Base-by-base conservation (phyloP, 2,113 vertebrate species). In the Hiodon tergisus region DNA sequence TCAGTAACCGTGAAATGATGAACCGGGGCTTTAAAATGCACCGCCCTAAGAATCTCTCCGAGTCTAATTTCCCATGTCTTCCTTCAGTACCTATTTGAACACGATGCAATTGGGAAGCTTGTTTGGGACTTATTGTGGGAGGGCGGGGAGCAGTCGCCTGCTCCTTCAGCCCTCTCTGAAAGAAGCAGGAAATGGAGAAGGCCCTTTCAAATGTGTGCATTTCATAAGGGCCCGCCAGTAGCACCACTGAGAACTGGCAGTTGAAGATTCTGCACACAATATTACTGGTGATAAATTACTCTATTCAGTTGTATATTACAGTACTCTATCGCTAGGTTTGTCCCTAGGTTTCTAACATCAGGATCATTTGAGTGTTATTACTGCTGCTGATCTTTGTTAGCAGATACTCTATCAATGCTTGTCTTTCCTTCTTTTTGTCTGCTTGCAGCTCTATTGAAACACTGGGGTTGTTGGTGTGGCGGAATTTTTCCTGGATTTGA, bases 401-500 rank as follows among this genome's bases (percentile, higher is more conserved):
- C 7, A 6, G 6, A 3, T 63, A 47, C 31, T 66, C 4, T 66
- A 66, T 11, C 63, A 31, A 31, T 31, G 6, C 5, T 46, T 62
- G n/a, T 47, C 72, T 66, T 4, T 31, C 61, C 77, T 81, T 73
- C 76, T 67, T 80, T 62, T 76, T 57, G 16, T 71, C 55, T 60
- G 1, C 10, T 47, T 73, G 17, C 89, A 95, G 94, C 93, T 91
- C 89, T 92, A 92, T 90, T 95, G 89, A 95, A 94, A 92, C 94
- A 82, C 93, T 92, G 94, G 97, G 96, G 94, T 95, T 93, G 90
- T 90, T 93, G 96, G 97, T 95, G 97, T 95, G 96, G 97, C 95
- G 87, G 89, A 94, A 98, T 99, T 99, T 97, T 99, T 90, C 95
- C 95, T 99, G 94, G 94, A 94, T 95, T 95, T 97, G 97, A 94